Base-by-base conservation (phyloP, 2,113 vertebrate species). In the Trinectes maculatus region DNA sequence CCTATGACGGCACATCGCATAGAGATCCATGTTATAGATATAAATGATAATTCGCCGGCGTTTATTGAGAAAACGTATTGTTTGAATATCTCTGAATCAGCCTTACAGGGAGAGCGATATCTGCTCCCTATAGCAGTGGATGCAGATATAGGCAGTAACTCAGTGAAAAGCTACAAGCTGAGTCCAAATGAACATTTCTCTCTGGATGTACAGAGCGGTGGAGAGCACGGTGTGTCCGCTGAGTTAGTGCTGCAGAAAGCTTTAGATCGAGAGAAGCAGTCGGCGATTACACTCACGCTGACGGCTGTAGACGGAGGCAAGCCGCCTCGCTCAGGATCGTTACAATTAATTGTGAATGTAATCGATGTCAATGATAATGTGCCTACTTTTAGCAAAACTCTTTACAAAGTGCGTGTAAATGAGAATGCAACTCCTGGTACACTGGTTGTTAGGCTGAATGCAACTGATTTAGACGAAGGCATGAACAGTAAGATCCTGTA, bases 11-110 rank as follows among this genome's bases (percentile, higher is more conserved):
- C 89, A 25, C 86, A 94, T 34, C 86, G 80, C 37, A 84, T 92
- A 24, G 92, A 93, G 7, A 54, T 94, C 1, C 73, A 51, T 28
- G 68, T 95, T 44, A 56, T 86, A 49, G 93, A 94, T 39, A 71
- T 92, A 28, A 95, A 94, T 26, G 94, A 95, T 26, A 92, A 94
- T 56, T 71, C 87, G 0, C 93, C 93, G 0, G 39, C 26, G 13
- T 94, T 95, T 40, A 26, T 75, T n/a, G 88, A 89, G 18, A 26
- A 39, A 8, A 46, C 15, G 1, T 18, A 43, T 28, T 42, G 1
- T 11, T 18, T 56, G 1, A n/a, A 49, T 4, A 49, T 49, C 3
- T 49, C 47, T 9, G 47, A 49, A 28, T 49, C 16, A 15, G 8
- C 9, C 5, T 29, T 9, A 28, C 6, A 15, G 11, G 47, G 47